Evolutionary conservation across 2,113 vertebrate species (phyloP).

Genomic region (Sardina pilchardus): DNA sequence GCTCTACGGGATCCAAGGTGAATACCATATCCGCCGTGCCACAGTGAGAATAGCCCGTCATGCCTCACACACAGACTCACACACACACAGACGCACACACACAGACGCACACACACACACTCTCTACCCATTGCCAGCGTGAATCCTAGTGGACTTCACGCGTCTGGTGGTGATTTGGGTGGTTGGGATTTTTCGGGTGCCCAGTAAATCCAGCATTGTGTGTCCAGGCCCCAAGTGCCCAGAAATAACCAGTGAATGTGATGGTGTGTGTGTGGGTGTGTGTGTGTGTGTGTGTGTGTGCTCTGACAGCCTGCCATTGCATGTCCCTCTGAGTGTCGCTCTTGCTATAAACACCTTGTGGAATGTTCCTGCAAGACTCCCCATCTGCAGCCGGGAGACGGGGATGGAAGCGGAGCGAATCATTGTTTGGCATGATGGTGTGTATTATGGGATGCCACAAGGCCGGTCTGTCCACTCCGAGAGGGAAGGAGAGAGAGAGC

Average conservation of each 20-base stretch:
- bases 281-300: no score
- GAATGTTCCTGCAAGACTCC: not conserved
- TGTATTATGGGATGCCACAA: constrained; percentile 34
- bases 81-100: no score
- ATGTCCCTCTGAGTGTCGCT: not conserved
- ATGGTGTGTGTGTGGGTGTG: no score
- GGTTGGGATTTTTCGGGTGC: not conserved
- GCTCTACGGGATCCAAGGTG: constrained; percentile 97
- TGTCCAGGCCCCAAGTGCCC: not conserved
- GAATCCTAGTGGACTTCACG: no score
- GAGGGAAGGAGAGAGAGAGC: not conserved
- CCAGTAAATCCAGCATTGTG: not conserved
- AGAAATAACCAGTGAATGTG: not conserved
- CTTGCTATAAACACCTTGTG: constrained; percentile 8
- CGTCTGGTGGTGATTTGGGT: no score
- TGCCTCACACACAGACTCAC: no score
- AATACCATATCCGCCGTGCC: not conserved
- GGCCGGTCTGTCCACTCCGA: constrained; percentile 21
- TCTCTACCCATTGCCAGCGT: not conserved
- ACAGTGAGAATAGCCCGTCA: not conserved
- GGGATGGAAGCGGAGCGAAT: not conserved
- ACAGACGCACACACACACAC: not conserved
- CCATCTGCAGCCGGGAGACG: not conserved
- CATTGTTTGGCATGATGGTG: constrained; percentile 22
- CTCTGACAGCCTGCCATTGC: not conserved